phyloP scores from a whole-genome alignment of 2,797 vertebrate species.

The Furcifer pardalis region DNA sequence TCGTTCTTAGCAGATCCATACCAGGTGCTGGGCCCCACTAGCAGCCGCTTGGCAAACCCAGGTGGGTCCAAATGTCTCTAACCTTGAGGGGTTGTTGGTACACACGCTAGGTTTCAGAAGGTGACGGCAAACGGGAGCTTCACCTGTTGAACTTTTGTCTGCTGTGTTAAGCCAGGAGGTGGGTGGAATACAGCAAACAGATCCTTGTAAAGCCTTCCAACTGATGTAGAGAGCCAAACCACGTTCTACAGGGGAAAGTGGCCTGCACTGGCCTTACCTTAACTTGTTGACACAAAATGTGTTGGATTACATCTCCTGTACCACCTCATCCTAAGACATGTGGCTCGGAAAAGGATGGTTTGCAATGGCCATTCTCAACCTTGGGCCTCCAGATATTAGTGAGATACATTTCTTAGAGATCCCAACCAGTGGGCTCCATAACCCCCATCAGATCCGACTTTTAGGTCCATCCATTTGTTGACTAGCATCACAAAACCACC shows the following conservation, averaged over 20 bases:
- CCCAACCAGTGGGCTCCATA: not conserved
- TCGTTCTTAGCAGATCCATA: conserved; percentile 79
- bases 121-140: not conserved
- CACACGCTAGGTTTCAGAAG: not conserved
- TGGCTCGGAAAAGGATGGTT: not conserved
- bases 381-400: not conserved
- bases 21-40: conserved; percentile 84
- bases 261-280: not conserved
- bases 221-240: not conserved
- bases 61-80: conserved; percentile 69
- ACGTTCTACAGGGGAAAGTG: not conserved
- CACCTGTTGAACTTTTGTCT: not conserved
- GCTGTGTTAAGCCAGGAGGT: not conserved
- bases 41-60: conserved; percentile 87
- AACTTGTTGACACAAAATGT: not conserved
- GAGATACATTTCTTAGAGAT: no score
- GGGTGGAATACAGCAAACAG: not conserved
- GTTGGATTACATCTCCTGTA: not conserved
- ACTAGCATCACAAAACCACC: not conserved
- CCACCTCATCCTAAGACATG: not conserved
- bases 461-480: not conserved
- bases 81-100: not conserved
- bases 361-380: not conserved
- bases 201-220: not conserved
- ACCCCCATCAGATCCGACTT: not conserved